Base-by-base conservation (phyloP, 2,113 vertebrate genomes). In the Sapayoa aenigma region DNA sequence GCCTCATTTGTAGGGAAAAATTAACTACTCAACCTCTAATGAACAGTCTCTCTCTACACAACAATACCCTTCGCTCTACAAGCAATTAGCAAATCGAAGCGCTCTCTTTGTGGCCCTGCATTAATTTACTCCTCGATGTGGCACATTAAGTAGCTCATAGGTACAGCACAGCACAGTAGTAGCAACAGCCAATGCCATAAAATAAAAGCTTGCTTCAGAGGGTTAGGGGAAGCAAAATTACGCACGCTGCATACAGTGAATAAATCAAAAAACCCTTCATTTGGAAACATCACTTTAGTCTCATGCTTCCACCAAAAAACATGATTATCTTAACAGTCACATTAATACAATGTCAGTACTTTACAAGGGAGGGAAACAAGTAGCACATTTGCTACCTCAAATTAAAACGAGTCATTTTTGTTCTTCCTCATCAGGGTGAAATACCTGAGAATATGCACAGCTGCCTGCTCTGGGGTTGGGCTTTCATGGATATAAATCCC, bases 51-150 rank as follows among this genome's bases (percentile, higher is more conserved):
- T 87, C 85, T 87, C 91, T 52, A 35, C 79, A 79, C 74, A 81
- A 95, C 82, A 95, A 94, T 84, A 81, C 73, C 63, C 89, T 92
- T 81, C 4, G 30, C 78, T 96, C 88, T 77, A 89, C 86, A 72
- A 92, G 95, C 95, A 97, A 97, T 97, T 95, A 97, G 93, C 90
- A 92, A 92, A 95, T 93, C 55, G 72, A 96, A 87, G 88, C 2
- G 2, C 74, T 90, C 50, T 66, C 86, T 94, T 95, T 96, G 91
- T 93, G 93, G 84, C 73, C 90, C 86, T 37, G 69, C 92, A 90
- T 90, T 94, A 92, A 96, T 96, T 95, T 84, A 83, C 88, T 97
- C 86, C 83, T 94, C n/a, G 4, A 60, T 1, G 65, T 68, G 78
- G 88, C 88, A 89, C 83, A 72, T 89, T 96, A 90, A 96, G 91